A percentile compares a stretch with the other conserved stretches of the same genome.
Conservation (phyloP, 2,888 invertebrate species). For the Sphinx pinastri region DNA sequence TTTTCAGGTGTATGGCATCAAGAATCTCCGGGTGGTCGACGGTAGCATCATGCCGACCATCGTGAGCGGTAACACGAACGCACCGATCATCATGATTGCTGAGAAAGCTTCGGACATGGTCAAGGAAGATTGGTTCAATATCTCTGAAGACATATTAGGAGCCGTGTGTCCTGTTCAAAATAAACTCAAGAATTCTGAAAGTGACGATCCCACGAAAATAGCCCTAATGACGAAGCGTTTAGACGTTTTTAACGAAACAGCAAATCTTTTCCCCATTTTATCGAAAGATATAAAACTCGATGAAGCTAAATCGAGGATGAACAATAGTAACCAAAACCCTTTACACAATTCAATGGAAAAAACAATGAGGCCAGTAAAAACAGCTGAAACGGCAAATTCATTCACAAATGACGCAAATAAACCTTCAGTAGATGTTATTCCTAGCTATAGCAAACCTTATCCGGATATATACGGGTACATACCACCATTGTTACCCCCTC, state of each 20-base stretch:
- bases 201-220: constrained; percentile 41
- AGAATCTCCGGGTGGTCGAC: constrained; percentile 89
- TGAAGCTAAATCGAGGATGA: background rate
- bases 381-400: background rate
- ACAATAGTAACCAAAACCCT: background rate
- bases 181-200: constrained; percentile 43
- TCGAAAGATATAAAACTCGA: constrained; percentile 28
- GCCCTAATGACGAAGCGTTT: constrained; percentile 34
- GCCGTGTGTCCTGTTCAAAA: constrained; percentile 42
- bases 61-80: constrained; percentile 91
- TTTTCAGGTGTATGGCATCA: constrained; percentile 86
- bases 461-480: constrained; percentile 16
- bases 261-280: constrained; percentile 58
- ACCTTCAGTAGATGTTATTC: constrained; percentile 31
- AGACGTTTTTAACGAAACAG: constrained; percentile 67
- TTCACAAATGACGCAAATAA: background rate
- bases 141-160: constrained; percentile 36
- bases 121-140: constrained; percentile 86
- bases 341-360: background rate
- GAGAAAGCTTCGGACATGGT: constrained; percentile 93
- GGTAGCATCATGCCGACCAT: constrained; percentile 93
- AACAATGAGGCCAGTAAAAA: background rate
- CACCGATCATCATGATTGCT: constrained; percentile 92
- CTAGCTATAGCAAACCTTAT: constrained; percentile 19
- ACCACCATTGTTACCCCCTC: constrained; percentile 25